Evolutionary conservation across 2,888 invertebrate species (phyloP), one percentile per base, ranked within the genome.

Genomic region (Mesopsocus fuscifrons): DNA sequence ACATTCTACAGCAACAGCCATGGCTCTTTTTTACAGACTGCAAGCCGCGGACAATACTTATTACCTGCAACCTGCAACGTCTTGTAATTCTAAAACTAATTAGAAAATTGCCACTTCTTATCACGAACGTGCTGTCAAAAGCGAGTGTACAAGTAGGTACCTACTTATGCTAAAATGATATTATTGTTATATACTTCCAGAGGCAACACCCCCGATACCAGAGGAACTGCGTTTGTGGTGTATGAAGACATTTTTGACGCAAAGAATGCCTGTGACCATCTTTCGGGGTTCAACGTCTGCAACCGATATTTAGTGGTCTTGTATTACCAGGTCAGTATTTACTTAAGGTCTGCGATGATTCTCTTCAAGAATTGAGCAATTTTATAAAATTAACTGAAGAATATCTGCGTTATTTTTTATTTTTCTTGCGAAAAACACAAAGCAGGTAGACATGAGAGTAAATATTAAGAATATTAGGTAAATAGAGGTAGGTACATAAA

Each of bases 171-270:
- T n/a, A n/a, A n/a, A n/a, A n/a, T n/a, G n/a, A n/a, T n/a, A n/a
- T n/a, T n/a, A n/a, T n/a, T n/a, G n/a, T n/a, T n/a, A n/a, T 26
- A 48, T 48, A 48, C 49, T 71, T 71, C 30, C 62, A 91, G 83
- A 23, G 97, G 97, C 1, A 97, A 94, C 57, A 97, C 95, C 18
- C 85, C 94, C 11, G 97, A 98, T 63, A 92, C 95, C 0, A 74
- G 92, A 60, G 98, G 98, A 42, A 98, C 98, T 23, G 98, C 98
- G 15, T 98, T 97, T 72, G 95, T 99, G 40, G 92, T 99, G 0
- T 98, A 95, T 62, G 98, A 98, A 66, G 98, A 99, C 59, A 98
- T 99, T 55, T 99, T 98, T 67, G 98, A 98, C 71, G 98, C 98
- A 0, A 99, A 99, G 64, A 97, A 97, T 67, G 98, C 98, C 3